Percentiles rank a stretch among this genome's conserved stretches.
phyloP scores from a whole-genome alignment of 2,113 vertebrate species.

The Sminthopsis crassicaudata region DNA sequence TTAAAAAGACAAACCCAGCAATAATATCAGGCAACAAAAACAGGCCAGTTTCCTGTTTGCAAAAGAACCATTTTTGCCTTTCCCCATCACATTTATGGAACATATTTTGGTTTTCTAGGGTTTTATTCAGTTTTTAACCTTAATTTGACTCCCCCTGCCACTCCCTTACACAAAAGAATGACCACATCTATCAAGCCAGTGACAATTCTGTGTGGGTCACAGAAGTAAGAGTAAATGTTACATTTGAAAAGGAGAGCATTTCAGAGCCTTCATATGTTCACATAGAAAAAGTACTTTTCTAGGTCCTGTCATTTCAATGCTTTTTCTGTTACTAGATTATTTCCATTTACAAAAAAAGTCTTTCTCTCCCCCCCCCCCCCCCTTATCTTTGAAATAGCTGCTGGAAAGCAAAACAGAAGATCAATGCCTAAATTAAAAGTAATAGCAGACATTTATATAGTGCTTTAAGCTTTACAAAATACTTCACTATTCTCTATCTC shows the following conservation, averaged over 20 bases:
- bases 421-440: not conserved
- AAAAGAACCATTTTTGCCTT: not conserved
- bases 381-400: constrained; percentile 22
- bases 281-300: not conserved
- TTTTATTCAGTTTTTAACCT: constrained; percentile 23
- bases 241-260: not conserved
- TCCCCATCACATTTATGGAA: not conserved
- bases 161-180: not conserved
- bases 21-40: not conserved
- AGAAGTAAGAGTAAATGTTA: not conserved
- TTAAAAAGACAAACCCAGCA: not conserved
- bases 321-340: not conserved
- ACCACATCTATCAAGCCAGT: not conserved
- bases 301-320: not conserved
- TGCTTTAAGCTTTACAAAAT: not conserved
- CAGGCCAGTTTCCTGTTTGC: not conserved
- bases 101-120: not conserved
- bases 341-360: not conserved
- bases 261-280: not conserved
- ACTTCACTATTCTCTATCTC: not conserved
- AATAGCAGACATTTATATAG: not conserved
- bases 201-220: not conserved
- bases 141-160: not conserved
- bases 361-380: not conserved
- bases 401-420: not conserved